Evolutionary conservation across 1,140 invertebrate genomes (phyloP), one percentile per base, ranked within the genome.

Genomic region (Aradophagus sp.): DNA sequence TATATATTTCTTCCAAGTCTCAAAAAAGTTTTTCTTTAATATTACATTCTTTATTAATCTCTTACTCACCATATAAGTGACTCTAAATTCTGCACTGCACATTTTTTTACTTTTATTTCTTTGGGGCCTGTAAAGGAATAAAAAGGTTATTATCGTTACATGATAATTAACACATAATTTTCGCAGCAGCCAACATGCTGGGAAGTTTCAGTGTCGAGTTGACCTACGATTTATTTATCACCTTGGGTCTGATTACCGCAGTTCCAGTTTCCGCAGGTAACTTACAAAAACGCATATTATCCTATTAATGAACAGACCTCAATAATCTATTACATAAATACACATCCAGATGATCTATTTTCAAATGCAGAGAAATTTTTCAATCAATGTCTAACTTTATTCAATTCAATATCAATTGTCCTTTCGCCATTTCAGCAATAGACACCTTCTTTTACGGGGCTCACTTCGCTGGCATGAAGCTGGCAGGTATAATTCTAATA

Each of bases 171-270:
- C n/a, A n/a, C n/a, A n/a, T n/a, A n/a, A n/a, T n/a, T n/a, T n/a
- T 55, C 8, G 2, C 88, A 97, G 95, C 93, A 79, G 95, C 96
- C 72, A 95, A 96, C 81, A 88, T 97, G 82, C 86, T 97, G 74
- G 94, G 93, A 69, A 96, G 96, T 85, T 97, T 97, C 86, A 95
- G 95, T 65, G 91, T 95, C 47, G 91, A 93, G 35, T 87, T 96
- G 42, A 97, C 95, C 1, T 97, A 97, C 83, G 95, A 96, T 82
- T 89, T 97, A 63, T 97, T 97, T 84, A 94, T 97, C 29, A 97
- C 95, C 14, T 87, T 97, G 36, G 95, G 95, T 71, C 88, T 97
- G 50, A 95, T 97, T 66, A 93, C 95, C 39, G 93, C 95, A 34
- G 93, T 97, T 73, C 95, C 95, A 44, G 91, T 97, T 53, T 97